These are phyloP conservation scores for Caerostris extrusa DNA, from an alignment of 1,140 invertebrate species.

Conservation along the genomic window DNA sequence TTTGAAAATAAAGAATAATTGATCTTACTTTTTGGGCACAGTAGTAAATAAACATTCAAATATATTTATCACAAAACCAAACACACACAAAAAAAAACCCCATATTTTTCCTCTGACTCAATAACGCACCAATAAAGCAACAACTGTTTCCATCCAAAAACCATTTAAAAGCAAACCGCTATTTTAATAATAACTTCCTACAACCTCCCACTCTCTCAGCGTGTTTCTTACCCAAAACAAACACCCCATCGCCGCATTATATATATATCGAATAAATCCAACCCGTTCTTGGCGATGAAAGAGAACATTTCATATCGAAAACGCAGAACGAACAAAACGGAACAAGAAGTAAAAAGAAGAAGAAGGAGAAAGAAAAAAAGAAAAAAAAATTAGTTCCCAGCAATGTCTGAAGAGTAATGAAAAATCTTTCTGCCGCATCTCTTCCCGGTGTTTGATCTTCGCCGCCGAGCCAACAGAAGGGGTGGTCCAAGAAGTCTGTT, in stretches of 20 bases:
- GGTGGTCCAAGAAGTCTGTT: constrained; percentile 52
- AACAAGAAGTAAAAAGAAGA: background rate
- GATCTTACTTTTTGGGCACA: too few relatives aligned
- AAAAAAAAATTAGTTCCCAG: constrained; percentile 60
- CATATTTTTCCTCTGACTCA: background rate
- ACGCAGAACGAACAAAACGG: background rate
- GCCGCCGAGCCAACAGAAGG: constrained; percentile 27
- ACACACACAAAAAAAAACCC: too few relatives aligned
- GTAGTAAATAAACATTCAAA: too few relatives aligned
- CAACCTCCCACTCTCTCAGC: background rate
- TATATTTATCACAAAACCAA: too few relatives aligned
- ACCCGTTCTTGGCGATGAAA: background rate
- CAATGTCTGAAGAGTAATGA: constrained; percentile 47
- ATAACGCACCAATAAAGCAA: background rate
- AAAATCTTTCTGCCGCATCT: constrained; percentile 26
- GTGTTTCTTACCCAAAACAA: background rate
- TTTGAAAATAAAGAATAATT: too few relatives aligned
- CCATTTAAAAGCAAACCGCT: background rate
- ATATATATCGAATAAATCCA: background rate
- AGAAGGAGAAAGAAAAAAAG: background rate
- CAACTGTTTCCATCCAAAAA: background rate
- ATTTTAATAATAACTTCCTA: background rate
- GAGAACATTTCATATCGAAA: background rate
- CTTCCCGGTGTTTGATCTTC: constrained; percentile 53
- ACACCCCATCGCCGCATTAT: background rate